Conservation (phyloP, 92 coral and sea anemone species). For the Pocillopora meandrina region DNA sequence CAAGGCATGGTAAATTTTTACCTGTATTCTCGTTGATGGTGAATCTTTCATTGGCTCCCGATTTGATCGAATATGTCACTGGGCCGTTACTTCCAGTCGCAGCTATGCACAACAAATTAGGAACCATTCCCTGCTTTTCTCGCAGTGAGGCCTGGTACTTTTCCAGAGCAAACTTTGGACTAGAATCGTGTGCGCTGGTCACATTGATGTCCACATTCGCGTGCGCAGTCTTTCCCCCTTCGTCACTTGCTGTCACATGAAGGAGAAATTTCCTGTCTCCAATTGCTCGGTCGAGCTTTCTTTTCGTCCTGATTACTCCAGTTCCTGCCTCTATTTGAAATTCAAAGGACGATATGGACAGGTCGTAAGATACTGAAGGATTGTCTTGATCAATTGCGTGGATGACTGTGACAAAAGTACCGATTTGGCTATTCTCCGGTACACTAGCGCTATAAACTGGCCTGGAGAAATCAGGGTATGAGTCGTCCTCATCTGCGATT, state of each 20-base stretch:
- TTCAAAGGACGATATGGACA: constrained; percentile 22
- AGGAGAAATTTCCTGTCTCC: constrained; percentile 58
- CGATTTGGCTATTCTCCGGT: constrained; percentile 74
- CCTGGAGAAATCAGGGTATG: constrained; percentile 63
- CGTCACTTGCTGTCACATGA: constrained; percentile 47
- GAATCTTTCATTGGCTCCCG: constrained; percentile 56
- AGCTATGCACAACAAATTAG: constrained; percentile 76
- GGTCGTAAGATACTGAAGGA: constrained; percentile 30
- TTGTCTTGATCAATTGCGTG: constrained; percentile 74
- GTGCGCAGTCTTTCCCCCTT: constrained; percentile 34
- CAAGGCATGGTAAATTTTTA: neutral
- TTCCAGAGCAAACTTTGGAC: constrained; percentile 49
- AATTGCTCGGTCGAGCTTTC: constrained; percentile 32
- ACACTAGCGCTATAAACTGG: constrained; percentile 61
- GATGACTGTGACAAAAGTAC: constrained; percentile 71
- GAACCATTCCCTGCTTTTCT: constrained; percentile 68
- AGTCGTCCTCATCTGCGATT: constrained; percentile 62
- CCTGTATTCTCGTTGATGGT: constrained; percentile 63
- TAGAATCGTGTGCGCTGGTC: constrained; percentile 30
- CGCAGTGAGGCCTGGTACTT: constrained; percentile 53
- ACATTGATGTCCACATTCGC: constrained; percentile 63
- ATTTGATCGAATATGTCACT: constrained; percentile 61
- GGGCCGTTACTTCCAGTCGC: constrained; percentile 65
- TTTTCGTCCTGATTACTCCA: constrained; percentile 71
- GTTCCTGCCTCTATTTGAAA: constrained; percentile 56